Percentiles rank a stretch among this genome's conserved stretches.
Evolutionary conservation across 2,113 vertebrate genomes (phyloP).

Genomic region (Empidonax alnorum): DNA sequence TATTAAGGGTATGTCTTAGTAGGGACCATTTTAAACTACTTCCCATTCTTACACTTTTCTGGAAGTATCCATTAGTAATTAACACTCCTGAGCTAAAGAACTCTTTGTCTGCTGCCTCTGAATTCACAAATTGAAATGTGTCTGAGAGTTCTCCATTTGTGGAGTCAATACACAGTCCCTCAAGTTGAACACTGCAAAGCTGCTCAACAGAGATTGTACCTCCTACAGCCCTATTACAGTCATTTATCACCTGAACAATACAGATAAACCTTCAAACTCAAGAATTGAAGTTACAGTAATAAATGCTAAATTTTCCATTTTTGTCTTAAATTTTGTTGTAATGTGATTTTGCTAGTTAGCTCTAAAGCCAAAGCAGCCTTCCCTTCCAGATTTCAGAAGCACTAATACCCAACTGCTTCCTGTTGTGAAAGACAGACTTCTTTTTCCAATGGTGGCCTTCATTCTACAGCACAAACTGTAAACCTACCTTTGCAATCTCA

Average conservation of each 20-base stretch:
- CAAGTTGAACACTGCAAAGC: background rate
- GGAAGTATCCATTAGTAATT: background rate
- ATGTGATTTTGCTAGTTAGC: background rate
- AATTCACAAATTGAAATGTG: background rate
- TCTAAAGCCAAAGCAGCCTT: background rate
- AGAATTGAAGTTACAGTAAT: background rate
- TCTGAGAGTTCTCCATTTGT: background rate
- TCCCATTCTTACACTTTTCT: background rate
- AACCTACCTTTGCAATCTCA: conserved; percentile 95
- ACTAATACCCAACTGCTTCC: background rate
- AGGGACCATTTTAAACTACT: background rate
- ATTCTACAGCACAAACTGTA: background rate
- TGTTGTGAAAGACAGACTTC: background rate
- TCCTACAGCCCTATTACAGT: background rate
- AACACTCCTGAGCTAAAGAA: background rate
- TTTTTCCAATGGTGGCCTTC: background rate
- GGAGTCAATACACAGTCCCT: background rate
- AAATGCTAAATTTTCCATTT: background rate
- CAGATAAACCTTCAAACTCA: background rate
- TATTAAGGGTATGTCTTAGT: background rate
- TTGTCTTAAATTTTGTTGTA: background rate
- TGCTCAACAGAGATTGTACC: background rate
- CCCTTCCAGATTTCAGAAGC: background rate
- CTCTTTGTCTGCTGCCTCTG: background rate
- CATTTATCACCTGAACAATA: background rate